Base-by-base conservation (phyloP, 2,113 vertebrate species). In the Urocynchramus pylzowi region DNA sequence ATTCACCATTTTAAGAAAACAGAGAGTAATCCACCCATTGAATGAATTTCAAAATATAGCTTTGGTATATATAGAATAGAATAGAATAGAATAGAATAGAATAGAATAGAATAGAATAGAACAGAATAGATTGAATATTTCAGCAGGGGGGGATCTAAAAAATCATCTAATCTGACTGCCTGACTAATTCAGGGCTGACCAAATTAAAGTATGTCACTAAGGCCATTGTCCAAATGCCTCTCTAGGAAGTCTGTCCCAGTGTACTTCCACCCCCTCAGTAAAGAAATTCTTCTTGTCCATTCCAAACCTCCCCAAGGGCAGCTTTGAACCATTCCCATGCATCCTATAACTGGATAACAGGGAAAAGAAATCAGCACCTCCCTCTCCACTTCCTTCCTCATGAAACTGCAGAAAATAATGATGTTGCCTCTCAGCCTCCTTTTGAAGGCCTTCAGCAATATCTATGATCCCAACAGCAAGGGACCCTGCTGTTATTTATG, bases 401-500 rank as follows among this genome's bases (percentile, higher is more conserved):
- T 11, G 8, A 69, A 87, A 23, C 23, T 68, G 26, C 13, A n/a
- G 26, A 39, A 57, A 84, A 35, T 33, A 26, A 63, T 26, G 18
- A 35, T 9, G 31, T 8, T 4, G 0, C 7, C 37, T 13, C 31
- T 87, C 52, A 90, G 21, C 23, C 47, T 49, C 16, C 18, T 44
- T 57, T 65, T 54, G 81, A 87, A 74, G 39, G 9, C 33, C 19
- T 78, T 68, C 71, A 70, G 11, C 10, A 60, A 30, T 59, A 54
- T 59, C 42, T 67, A 6, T 2, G 3, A 78, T 54, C 50, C 71
- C 68, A 65, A 35, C 14, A 74, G 17, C 7, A 39, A 74, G 26
- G 11, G 11, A 53, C 63, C 16, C 44, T 92, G 56, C 42, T 93
- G 44, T 70, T 87, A 90, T 95, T 94, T 76, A 84, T 71, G 47